phyloP scores from a whole-genome alignment of 2,113 vertebrate genomes.

The Craseonycteris thonglongyai region DNA sequence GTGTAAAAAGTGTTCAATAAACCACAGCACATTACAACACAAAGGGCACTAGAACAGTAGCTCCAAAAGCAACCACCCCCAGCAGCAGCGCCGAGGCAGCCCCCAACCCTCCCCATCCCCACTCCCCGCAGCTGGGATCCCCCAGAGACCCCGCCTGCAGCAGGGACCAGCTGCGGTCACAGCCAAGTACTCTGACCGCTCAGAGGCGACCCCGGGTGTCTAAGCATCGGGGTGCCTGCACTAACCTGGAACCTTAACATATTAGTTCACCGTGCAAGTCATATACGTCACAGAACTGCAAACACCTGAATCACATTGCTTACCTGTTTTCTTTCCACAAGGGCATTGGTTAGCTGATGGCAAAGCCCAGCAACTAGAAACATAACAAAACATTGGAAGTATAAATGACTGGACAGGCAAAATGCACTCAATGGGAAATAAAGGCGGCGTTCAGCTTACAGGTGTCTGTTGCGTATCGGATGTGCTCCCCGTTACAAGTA shows the following conservation, averaged over 20 bases:
- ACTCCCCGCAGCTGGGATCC: too few relatives aligned
- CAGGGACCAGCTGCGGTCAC: neutral
- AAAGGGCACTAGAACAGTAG: neutral
- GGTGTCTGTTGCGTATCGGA: conserved; percentile 99
- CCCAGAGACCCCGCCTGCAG: too few relatives aligned
- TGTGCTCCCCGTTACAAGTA: conserved; percentile 98
- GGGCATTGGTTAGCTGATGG: conserved; percentile 98
- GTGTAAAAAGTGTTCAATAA: neutral
- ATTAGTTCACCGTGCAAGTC: neutral
- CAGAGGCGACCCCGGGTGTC: neutral
- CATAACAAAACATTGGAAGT: conserved; percentile 52
- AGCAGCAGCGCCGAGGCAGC: neutral
- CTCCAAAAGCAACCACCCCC: neutral
- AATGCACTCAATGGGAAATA: neutral
- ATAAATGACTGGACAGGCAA: neutral
- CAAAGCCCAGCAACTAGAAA: conserved; percentile 96
- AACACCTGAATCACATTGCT: conserved; percentile 57
- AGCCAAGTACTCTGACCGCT: neutral
- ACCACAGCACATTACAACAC: neutral
- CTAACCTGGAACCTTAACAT: neutral
- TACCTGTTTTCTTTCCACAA: conserved; percentile 99
- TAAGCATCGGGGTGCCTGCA: neutral
- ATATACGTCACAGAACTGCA: neutral
- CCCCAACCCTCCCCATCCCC: too few relatives aligned
- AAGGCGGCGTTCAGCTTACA: too few relatives aligned